These are phyloP conservation scores for Himalopsyche tibetana DNA, from an alignment of 2,888 invertebrate genomes.

Conservation along the genomic window DNA sequence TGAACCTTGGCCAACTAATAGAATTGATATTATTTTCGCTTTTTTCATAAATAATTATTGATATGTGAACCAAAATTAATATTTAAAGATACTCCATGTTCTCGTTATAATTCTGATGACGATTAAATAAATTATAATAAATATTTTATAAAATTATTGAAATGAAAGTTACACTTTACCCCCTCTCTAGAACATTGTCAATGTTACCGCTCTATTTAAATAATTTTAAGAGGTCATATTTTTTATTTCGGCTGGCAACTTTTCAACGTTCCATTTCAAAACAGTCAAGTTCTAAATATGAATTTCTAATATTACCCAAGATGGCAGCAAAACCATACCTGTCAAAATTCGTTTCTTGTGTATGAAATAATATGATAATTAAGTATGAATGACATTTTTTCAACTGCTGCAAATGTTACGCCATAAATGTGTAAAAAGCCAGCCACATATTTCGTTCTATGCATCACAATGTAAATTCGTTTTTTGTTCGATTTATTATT, in stretches of 20 bases:
- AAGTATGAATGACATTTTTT: constrained; percentile 34
- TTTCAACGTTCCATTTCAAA: neutral
- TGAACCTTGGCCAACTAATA: too few relatives aligned
- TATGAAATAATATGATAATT: constrained; percentile 13
- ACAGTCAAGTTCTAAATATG: constrained; percentile 7
- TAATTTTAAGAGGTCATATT: constrained; percentile 11
- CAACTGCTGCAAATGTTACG: neutral
- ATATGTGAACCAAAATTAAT: too few relatives aligned
- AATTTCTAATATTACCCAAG: constrained; percentile 27
- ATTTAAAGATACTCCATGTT: too few relatives aligned
- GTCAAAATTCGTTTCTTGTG: neutral
- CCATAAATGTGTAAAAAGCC: constrained; percentile 1
- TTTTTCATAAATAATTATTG: too few relatives aligned
- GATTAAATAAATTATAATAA: too few relatives aligned
- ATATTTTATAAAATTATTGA: too few relatives aligned
- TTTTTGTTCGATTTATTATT: neutral
- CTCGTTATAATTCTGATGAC: too few relatives aligned
- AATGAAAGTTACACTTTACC: too few relatives aligned
- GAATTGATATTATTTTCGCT: too few relatives aligned
- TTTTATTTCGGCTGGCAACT: neutral
- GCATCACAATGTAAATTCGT: constrained; percentile 8
- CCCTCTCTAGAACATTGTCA: too few relatives aligned
- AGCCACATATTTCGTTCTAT: constrained; percentile 5
- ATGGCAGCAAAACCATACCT: neutral
- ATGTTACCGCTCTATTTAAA: neutral